Conservation (phyloP, 53 echinoderm and acorn worm species). For the Henricia sp. region DNA sequence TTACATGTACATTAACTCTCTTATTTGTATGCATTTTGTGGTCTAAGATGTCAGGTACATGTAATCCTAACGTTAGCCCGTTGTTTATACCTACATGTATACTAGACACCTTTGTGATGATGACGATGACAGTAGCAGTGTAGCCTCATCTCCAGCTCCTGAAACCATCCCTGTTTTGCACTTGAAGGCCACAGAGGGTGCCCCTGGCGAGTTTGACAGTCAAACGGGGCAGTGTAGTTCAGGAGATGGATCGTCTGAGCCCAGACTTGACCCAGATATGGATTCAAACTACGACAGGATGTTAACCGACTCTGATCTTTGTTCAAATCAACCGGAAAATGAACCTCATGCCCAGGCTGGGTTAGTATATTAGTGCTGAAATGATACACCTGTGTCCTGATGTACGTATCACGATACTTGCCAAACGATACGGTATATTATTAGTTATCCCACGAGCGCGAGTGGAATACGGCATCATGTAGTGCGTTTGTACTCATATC, state of each 20-base stretch:
- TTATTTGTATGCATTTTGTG: too few species aligned
- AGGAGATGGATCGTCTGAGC: constrained; percentile 18
- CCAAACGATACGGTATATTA: neutral
- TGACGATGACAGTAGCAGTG: constrained; percentile 55
- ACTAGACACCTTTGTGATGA: constrained; percentile 40
- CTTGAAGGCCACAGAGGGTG: constrained; percentile 26
- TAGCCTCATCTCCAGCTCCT: constrained; percentile 45
- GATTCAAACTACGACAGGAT: constrained; percentile 45
- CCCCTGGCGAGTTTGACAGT: constrained; percentile 52
- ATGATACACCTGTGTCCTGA: neutral
- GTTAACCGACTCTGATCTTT: constrained; percentile 26
- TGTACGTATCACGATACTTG: neutral
- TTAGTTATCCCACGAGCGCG: too few species aligned
- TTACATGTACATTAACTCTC: too few species aligned
- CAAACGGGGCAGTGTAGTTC: constrained; percentile 20
- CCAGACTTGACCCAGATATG: constrained; percentile 29
- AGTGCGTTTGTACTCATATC: too few species aligned
- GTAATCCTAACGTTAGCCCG: neutral
- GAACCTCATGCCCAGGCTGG: constrained; percentile 42
- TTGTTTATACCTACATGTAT: neutral
- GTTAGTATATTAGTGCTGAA: neutral
- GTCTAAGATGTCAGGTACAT: too few species aligned
- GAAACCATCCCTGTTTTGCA: constrained; percentile 46
- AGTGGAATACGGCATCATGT: too few species aligned
- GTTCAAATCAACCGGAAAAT: constrained; percentile 21